Conservation (phyloP, 1,140 invertebrate species). For the Drosophila kikkawai region DNA sequence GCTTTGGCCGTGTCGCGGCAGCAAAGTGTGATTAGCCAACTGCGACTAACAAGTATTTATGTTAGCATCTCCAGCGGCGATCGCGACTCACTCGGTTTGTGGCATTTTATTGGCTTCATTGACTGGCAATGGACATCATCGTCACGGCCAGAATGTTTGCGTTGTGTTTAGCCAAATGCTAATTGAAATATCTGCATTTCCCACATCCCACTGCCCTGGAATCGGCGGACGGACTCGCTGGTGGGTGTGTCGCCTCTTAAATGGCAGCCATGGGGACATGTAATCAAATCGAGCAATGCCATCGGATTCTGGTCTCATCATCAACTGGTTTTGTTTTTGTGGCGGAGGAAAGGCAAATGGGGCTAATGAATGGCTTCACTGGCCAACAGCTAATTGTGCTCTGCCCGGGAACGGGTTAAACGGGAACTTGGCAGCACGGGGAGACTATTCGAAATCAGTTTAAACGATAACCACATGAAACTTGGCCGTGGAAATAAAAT, state of each 20-base stretch:
- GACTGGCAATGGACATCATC: conserved; percentile 48
- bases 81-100: conserved; percentile 18
- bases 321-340: conserved; percentile 24
- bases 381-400: conserved; percentile 10
- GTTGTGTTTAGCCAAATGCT: conserved; percentile 62
- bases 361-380: conserved; percentile 40
- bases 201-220: conserved; percentile 25
- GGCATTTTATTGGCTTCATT: conserved; percentile 59
- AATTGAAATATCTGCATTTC: conserved; percentile 58
- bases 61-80: conserved; percentile 33
- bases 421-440: neutral
- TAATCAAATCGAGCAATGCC: conserved; percentile 47
- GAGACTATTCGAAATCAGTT: conserved; percentile 33
- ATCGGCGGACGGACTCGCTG: conserved; percentile 1
- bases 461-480: conserved; percentile 1
- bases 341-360: conserved; percentile 38
- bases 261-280: conserved; percentile 29
- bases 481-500: conserved; percentile 27
- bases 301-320: conserved; percentile 35
- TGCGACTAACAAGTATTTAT: conserved; percentile 79
- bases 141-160: conserved; percentile 44
- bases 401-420: conserved; percentile 26
- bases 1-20: conserved; percentile 25
- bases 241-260: conserved; percentile 44
- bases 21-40: conserved; percentile 36